These are phyloP conservation scores for Euphydryas editha DNA, from an alignment of 2,888 invertebrate genomes.

Conservation along the genomic window DNA sequence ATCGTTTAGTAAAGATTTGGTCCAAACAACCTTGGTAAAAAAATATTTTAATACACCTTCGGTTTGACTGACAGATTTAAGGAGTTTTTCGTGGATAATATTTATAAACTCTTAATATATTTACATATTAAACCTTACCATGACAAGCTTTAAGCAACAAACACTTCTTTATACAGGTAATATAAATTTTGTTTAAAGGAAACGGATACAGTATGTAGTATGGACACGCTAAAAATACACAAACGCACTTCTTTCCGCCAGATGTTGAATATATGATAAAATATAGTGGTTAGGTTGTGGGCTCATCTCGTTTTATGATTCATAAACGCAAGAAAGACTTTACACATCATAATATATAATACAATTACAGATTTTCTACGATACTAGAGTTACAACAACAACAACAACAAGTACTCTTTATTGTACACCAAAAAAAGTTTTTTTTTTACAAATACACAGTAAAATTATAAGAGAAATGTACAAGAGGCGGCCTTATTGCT, in stretches of 20 bases:
- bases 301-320: slow-evolving; percentile 13
- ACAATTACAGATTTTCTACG: not conserved
- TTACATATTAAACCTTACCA: not conserved
- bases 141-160: slow-evolving; percentile 8
- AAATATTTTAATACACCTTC: not conserved
- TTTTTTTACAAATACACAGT: too few relatives aligned
- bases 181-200: slow-evolving; percentile 32
- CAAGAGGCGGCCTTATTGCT: too few relatives aligned
- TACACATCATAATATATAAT: slow-evolving; percentile 1
- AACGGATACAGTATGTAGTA: slow-evolving; percentile 34
- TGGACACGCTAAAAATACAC: slow-evolving; percentile 23
- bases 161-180: slow-evolving; percentile 5
- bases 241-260: slow-evolving; percentile 35
- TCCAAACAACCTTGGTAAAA: not conserved
- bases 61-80: not conserved
- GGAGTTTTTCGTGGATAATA: not conserved
- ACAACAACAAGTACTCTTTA: too few relatives aligned
- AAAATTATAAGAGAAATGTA: too few relatives aligned
- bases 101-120: not conserved
- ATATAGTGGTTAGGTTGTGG: slow-evolving; percentile 3
- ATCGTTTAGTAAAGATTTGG: not conserved
- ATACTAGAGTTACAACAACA: not conserved
- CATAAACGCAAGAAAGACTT: slow-evolving; percentile 7
- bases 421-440: too few relatives aligned
- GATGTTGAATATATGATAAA: slow-evolving; percentile 29